Conservation (phyloP, 2,113 vertebrate genomes). For the Muntiacus muntjak region DNA sequence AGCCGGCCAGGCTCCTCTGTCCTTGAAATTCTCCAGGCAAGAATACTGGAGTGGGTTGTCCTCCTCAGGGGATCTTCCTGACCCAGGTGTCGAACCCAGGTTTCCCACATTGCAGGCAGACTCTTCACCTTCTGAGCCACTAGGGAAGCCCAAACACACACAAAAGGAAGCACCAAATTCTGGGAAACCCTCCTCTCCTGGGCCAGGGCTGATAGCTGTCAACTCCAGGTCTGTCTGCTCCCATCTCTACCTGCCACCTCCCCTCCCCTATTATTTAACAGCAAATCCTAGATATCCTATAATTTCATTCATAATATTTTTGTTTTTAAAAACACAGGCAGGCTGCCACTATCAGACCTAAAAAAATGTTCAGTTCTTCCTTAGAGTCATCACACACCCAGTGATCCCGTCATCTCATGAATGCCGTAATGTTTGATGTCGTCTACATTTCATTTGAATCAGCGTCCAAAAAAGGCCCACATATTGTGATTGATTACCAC, state of each 20-base stretch:
- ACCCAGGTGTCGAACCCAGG: neutral
- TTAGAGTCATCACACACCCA: accelerated
- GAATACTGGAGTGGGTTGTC: neutral
- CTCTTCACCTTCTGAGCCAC: neutral
- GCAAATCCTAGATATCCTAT: neutral
- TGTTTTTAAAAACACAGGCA: neutral
- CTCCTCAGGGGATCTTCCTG: neutral
- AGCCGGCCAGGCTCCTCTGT: neutral
- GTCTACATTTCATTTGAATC: neutral
- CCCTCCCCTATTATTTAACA: neutral
- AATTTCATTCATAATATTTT: neutral
- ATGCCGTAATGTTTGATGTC: neutral
- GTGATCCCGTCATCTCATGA: accelerated
- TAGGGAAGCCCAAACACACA: neutral
- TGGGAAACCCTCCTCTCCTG: neutral
- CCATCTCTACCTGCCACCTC: neutral
- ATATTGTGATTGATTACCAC: neutral
- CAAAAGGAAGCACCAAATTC: neutral
- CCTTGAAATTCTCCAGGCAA: neutral
- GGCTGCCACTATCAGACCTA: neutral
- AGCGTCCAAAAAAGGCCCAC: neutral
- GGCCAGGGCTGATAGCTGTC: neutral
- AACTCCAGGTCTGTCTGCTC: neutral
- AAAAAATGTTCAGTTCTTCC: neutral
- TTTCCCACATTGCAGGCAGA: neutral